Evolutionary conservation across 2,797 vertebrate species (phyloP), one percentile per base, ranked within the genome.

Genomic region (Sebastes kiyomatsui): DNA sequence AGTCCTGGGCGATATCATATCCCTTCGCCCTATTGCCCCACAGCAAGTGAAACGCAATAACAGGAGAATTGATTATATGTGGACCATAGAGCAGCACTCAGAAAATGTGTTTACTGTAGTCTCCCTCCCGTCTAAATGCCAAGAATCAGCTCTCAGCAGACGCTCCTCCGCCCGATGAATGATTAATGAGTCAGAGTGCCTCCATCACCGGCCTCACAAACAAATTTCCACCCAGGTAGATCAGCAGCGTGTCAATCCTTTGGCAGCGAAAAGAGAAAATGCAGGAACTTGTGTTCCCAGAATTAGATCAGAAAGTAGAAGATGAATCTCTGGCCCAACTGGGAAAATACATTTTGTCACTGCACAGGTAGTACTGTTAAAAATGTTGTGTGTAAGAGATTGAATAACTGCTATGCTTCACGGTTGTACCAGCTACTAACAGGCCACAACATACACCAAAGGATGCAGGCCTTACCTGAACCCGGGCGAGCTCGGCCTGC

Each of bases 31-130:
- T 82, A 33, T 90, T 90, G 93, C 90, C 92, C 84, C 79, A 72
- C 77, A 95, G 91, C 87, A 68, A 90, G 88, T 79, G 71, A 88
- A 93, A 94, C 58, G 85, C 90, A 94, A 94, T 94, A 94, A 94
- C 87, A 88, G 86, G 82, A 79, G 92, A 92, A 94, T 92, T 91
- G 94, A 94, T 94, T 94, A 92, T 93, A 90, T 86, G 91, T 88
- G 88, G 88, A 91, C 90, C 84, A 78, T 84, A 83, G 87, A 89
- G 87, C 84, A 88, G 85, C 90, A 85, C 81, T 90, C 86, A 83
- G 73, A 90, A 90, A 86, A 94, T 93, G 88, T 92, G 92, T 94
- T 95, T 95, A 93, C 91, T 91, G 79, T 87, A 86, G 86, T 88
- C 87, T 90, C 77, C 89, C 89, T 78, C 73, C 62, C 81, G 35